Conservation (phyloP, 2,113 vertebrate genomes). For the Esox niger region DNA sequence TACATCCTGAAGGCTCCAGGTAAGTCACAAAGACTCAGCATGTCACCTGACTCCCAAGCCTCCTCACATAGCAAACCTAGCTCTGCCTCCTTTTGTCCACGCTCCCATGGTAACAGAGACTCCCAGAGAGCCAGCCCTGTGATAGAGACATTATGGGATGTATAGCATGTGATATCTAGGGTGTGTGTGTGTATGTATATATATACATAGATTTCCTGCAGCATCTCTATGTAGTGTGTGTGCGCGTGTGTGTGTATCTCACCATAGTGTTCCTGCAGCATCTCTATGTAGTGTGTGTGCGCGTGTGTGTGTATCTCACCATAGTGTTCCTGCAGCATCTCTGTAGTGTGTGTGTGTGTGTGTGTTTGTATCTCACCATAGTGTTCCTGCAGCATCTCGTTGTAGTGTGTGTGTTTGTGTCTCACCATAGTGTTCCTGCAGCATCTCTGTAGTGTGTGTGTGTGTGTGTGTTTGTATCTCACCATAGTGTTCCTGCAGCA, state of each 20-base stretch:
- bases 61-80: slow-evolving; percentile 53
- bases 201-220: no score
- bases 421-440: slow-evolving; percentile 60
- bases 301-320: slow-evolving; percentile 29
- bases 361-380: slow-evolving; percentile 29
- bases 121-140: slow-evolving; percentile 63
- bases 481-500: slow-evolving; percentile 67
- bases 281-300: slow-evolving; percentile 68
- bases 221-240: no score
- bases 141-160: slow-evolving; percentile 10
- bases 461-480: neutral
- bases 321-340: slow-evolving; percentile 70
- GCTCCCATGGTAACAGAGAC: slow-evolving; percentile 55
- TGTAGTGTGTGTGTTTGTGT: slow-evolving; percentile 50
- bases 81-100: slow-evolving; percentile 47
- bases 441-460: slow-evolving; percentile 71
- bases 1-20: slow-evolving; percentile 71
- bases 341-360: slow-evolving; percentile 48
- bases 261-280: slow-evolving; percentile 67
- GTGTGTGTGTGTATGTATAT: no score
- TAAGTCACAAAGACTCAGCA: slow-evolving; percentile 60
- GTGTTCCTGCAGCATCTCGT: slow-evolving; percentile 72
- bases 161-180: no score
- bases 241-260: slow-evolving; percentile 33
- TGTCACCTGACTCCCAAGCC: slow-evolving; percentile 56